Percentiles rank a stretch among this genome's conserved stretches.
Conservation (phyloP, 2,888 invertebrate genomes). For the Melinopterus prodromus region DNA sequence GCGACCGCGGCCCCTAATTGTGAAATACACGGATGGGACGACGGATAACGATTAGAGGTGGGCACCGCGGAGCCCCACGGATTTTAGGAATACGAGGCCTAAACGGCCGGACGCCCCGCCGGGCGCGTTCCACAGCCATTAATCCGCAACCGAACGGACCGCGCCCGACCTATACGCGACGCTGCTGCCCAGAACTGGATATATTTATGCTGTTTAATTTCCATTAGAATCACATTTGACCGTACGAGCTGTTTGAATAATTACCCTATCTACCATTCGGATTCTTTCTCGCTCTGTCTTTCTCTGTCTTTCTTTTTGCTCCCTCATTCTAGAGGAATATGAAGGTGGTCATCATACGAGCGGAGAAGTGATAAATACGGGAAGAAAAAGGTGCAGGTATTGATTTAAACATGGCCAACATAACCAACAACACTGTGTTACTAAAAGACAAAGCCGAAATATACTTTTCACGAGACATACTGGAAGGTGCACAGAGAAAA, state of each 20-base stretch:
- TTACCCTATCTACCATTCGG: background rate
- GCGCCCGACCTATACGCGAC: background rate
- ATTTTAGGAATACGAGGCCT: constrained; percentile 4
- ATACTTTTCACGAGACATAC: too few species aligned
- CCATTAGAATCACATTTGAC: background rate
- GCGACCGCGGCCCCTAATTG: background rate
- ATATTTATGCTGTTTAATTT: constrained; percentile 4
- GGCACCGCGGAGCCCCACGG: background rate
- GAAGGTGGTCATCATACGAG: background rate
- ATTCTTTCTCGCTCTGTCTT: background rate
- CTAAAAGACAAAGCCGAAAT: too few species aligned
- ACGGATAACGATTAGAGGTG: background rate
- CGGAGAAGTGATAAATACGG: background rate
- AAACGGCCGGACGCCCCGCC: background rate
- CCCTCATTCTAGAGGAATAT: background rate
- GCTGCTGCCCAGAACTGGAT: background rate
- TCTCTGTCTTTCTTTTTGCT: background rate
- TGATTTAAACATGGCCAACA: too few species aligned
- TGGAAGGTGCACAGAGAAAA: too few species aligned
- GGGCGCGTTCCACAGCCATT: background rate
- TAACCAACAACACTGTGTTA: too few species aligned
- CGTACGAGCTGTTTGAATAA: background rate
- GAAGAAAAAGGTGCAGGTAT: background rate
- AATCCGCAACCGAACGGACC: background rate
- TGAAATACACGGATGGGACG: constrained; percentile 4